These are phyloP conservation scores for Silvanus unidentatus DNA, from an alignment of 2,888 invertebrate species.

Conservation along the genomic window DNA sequence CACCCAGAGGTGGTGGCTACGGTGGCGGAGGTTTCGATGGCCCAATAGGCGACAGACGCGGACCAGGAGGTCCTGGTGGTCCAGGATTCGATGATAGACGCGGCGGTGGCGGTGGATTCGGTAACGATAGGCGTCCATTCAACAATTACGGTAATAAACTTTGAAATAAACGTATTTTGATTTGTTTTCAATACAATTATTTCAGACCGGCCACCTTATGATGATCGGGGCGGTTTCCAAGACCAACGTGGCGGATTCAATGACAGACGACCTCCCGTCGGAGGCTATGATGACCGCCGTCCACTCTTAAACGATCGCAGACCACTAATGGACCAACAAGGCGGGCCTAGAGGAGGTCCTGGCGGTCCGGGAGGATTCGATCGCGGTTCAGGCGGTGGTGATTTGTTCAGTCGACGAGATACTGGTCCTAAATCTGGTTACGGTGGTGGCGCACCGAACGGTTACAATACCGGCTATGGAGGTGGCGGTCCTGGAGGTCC, in stretches of 20 bases:
- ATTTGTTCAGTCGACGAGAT: slow-evolving; percentile 41
- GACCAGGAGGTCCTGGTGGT: slow-evolving; percentile 7
- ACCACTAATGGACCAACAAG: slow-evolving; percentile 31
- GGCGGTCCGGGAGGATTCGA: slow-evolving; percentile 17
- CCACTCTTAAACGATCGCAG: slow-evolving; percentile 27
- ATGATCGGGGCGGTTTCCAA: slow-evolving; percentile 17
- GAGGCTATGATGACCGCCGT: slow-evolving; percentile 32
- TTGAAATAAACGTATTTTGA: not conserved
- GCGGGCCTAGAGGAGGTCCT: slow-evolving; percentile 18
- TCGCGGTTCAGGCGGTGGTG: slow-evolving; percentile 20
- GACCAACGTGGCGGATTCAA: slow-evolving; percentile 27
- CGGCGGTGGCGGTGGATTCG: slow-evolving; percentile 17
- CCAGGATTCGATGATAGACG: slow-evolving; percentile 19
- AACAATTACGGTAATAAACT: slow-evolving; percentile 1
- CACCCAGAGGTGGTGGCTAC: slow-evolving; percentile 14
- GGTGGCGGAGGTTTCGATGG: slow-evolving; percentile 19
- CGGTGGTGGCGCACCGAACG: too few species aligned
- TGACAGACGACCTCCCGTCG: slow-evolving; percentile 28
- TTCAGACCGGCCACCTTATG: slow-evolving; percentile 15
- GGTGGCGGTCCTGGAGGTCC: slow-evolving; percentile 16
- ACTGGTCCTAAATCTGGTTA: slow-evolving; percentile 19
- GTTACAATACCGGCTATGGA: too few species aligned
- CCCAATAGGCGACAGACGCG: not conserved
- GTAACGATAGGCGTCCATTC: slow-evolving; percentile 10
- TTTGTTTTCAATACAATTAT: not conserved